Conservation (phyloP, 2,888 invertebrate species). For the Myopa testacea region DNA sequence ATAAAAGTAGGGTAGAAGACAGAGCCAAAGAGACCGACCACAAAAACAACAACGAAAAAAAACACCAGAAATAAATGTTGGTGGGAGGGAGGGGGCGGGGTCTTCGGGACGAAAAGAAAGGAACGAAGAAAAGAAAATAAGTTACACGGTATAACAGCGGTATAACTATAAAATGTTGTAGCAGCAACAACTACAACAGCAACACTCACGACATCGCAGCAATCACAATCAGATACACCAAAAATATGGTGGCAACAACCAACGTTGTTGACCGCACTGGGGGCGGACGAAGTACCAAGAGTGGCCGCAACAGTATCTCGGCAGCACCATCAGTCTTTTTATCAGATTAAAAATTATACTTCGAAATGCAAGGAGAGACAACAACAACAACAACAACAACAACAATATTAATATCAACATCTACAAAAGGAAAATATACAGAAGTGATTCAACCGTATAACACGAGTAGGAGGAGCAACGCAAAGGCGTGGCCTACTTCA, state of each 20-base stretch:
- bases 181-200: background rate
- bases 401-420: background rate
- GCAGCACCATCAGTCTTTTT: constrained; percentile 10
- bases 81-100: background rate
- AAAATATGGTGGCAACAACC: background rate
- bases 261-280: background rate
- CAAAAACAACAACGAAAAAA: background rate
- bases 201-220: background rate
- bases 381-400: constrained; percentile 15
- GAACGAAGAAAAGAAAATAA: constrained; percentile 11
- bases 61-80: too few species aligned
- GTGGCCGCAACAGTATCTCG: background rate
- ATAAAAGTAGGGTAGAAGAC: constrained; percentile 24
- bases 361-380: constrained; percentile 18
- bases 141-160: background rate
- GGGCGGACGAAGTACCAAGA: background rate
- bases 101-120: background rate
- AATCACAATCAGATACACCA: too few species aligned
- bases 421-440: background rate
- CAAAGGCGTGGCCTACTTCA: background rate
- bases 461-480: background rate
- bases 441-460: background rate
- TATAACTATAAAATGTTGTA: background rate
- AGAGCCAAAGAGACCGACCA: constrained; percentile 2
- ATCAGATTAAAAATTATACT: constrained; percentile 30